Percentiles rank a stretch among this genome's conserved stretches.
phyloP scores from a whole-genome alignment of 1,140 invertebrate species.

The Diorhabda carinulata region DNA sequence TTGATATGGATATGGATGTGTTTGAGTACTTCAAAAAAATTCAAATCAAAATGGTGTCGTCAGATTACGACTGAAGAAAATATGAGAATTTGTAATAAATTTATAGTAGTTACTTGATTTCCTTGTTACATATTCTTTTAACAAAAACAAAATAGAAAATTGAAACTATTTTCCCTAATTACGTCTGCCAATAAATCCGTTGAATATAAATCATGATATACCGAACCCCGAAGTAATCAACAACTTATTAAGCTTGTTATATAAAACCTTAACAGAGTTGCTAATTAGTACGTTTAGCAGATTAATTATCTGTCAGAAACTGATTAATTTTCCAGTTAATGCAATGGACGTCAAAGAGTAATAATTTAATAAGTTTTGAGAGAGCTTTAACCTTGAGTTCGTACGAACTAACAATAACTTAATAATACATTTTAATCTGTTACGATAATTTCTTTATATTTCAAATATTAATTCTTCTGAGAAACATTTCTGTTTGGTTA shows the following conservation, averaged over 20 bases:
- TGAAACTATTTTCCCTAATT: neutral
- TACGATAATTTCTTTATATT: slow-evolving; percentile 1
- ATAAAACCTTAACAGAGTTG: slow-evolving; percentile 2
- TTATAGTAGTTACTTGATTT: too few species aligned
- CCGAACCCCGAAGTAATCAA: slow-evolving; percentile 1
- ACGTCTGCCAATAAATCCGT: neutral
- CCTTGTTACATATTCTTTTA: too few species aligned
- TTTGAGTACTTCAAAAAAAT: too few species aligned
- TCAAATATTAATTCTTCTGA: neutral
- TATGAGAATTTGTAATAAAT: too few species aligned
- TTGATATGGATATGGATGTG: too few species aligned
- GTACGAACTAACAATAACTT: neutral
- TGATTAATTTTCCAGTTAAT: slow-evolving; percentile 3
- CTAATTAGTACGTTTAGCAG: slow-evolving; percentile 2
- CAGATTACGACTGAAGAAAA: too few species aligned
- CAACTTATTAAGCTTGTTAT: slow-evolving; percentile 1
- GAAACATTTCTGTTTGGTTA: too few species aligned
- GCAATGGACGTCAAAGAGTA: slow-evolving; percentile 1
- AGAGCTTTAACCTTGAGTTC: neutral
- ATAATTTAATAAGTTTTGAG: neutral
- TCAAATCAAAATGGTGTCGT: too few species aligned
- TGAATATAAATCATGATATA: neutral
- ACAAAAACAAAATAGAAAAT: too few species aligned
- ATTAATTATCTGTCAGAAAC: slow-evolving; percentile 2
- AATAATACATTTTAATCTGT: neutral